phyloP scores from a whole-genome alignment of 2,797 vertebrate genomes.

The Rhinatrema bivittatum region DNA sequence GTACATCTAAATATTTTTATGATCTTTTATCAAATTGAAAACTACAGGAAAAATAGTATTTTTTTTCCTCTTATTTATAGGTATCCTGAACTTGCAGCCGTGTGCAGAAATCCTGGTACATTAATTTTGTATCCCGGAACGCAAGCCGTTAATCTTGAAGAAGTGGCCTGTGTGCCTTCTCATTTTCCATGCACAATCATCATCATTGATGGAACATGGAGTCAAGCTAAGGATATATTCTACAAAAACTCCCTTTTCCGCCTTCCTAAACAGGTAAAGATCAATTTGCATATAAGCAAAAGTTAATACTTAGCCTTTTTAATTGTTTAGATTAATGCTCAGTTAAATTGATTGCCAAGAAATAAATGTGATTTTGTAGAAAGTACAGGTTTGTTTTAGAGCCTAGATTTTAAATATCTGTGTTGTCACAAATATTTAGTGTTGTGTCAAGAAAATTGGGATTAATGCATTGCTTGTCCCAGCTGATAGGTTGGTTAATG shows the following conservation, averaged over 20 bases:
- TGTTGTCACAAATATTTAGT: background rate
- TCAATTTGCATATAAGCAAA: background rate
- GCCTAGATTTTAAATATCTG: no score
- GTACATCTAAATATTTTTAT: no score
- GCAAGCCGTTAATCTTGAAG: conserved; percentile 82
- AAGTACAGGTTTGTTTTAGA: no score
- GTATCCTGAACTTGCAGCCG: conserved; percentile 76
- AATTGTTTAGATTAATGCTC: no score
- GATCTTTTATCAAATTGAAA: no score
- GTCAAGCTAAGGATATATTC: conserved; percentile 96
- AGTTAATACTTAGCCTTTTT: no score
- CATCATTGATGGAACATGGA: conserved; percentile 96
- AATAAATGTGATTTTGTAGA: no score
- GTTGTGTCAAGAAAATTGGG: background rate
- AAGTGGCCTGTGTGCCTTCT: conserved; percentile 52
- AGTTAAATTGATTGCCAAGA: no score
- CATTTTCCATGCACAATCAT: conserved; percentile 66
- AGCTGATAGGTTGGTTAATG: background rate
- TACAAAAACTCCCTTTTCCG: conserved; percentile 87
- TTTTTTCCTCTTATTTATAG: conserved; percentile 47
- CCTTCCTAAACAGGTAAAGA: conserved; percentile 80
- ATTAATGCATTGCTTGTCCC: background rate
- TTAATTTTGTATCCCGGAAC: conserved; percentile 88
- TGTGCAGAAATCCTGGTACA: conserved; percentile 75
- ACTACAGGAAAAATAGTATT: no score